Evolutionary conservation across 2,113 vertebrate genomes (phyloP).

Genomic region (Xiphophorus maculatus): DNA sequence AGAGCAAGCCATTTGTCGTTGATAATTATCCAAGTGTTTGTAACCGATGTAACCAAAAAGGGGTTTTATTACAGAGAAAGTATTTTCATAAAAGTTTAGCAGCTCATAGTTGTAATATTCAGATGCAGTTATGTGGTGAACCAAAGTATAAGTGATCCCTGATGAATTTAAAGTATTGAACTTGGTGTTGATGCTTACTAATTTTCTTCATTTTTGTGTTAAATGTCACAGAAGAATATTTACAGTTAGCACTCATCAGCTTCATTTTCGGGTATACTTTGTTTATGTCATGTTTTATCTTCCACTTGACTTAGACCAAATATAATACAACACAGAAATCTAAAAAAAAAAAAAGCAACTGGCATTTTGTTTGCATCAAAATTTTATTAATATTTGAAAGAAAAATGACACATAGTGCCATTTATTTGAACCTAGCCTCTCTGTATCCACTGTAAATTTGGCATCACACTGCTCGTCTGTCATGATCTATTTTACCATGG

Average conservation of each 20-base stretch:
- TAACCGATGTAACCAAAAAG: neutral
- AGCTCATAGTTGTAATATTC: neutral
- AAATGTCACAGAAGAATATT: neutral
- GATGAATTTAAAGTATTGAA: neutral
- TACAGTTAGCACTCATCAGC: neutral
- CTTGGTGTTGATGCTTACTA: neutral
- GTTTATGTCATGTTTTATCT: neutral
- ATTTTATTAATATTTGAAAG: neutral
- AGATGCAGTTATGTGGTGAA: constrained; percentile 11
- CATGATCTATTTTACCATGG: constrained; percentile 39
- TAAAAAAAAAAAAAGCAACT: neutral
- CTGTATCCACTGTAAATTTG: constrained; percentile 28
- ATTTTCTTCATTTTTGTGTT: neutral
- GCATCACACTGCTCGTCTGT: constrained; percentile 38
- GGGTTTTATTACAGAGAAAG: neutral
- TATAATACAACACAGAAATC: neutral
- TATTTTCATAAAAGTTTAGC: constrained; percentile 2
- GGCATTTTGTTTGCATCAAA: neutral
- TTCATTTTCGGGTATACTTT: neutral
- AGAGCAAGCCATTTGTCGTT: neutral
- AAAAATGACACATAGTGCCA: neutral
- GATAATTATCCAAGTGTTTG: neutral
- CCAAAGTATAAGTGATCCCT: constrained; percentile 1
- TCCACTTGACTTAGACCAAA: neutral
- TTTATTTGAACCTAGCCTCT: constrained; percentile 9